Evolutionary conservation across 2,797 vertebrate species (phyloP), one percentile per base, ranked within the genome.

Genomic region (Helostoma temminkii): DNA sequence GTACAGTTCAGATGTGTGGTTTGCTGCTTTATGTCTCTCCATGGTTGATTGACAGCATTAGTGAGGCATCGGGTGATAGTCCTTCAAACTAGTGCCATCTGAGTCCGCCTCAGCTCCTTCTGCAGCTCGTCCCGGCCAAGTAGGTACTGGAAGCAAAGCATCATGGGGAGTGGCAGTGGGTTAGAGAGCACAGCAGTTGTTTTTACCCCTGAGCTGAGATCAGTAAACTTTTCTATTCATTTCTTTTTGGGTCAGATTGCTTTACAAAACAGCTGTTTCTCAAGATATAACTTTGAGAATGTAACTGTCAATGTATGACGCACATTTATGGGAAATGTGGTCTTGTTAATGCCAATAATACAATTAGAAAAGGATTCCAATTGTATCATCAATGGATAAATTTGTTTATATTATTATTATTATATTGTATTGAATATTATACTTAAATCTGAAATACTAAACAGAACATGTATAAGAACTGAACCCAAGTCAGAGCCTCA

Each of bases 121-220:
- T 93, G 89, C 77, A 93, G 85, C 88, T 96, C 94, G 49, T 97
- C 96, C 72, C 89, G 93, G 83, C 93, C 94, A 72, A 98, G 89
- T 92, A 97, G 94, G 0, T 93, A 95, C 96, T 98, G 95, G 24
- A 96, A 96, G 91, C 86, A 82, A 94, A 88, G 88, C 88, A 89
- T 74, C 66, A 46, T 39, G 82, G 77, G 36, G 79, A 83, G 60
- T 24, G 24, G 65, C 37, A 53, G 54, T 28, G 69, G 28, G 80
- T 89, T 84, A 90, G 80, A 82, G 11, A 66, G 79, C 73, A 61
- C 43, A 30, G 32, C 26, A 54, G 42, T 39, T 41, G 41, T 21
- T 45, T 70, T 49, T 43, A 50, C 36, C 14, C 22, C 66, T 78
- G 52, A 76, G 73, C 48, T 50, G 53, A 72, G 60, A 81, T 83